phyloP scores from a whole-genome alignment of 92 coral and sea anemone species.

The Chrysogorgia sp. region DNA sequence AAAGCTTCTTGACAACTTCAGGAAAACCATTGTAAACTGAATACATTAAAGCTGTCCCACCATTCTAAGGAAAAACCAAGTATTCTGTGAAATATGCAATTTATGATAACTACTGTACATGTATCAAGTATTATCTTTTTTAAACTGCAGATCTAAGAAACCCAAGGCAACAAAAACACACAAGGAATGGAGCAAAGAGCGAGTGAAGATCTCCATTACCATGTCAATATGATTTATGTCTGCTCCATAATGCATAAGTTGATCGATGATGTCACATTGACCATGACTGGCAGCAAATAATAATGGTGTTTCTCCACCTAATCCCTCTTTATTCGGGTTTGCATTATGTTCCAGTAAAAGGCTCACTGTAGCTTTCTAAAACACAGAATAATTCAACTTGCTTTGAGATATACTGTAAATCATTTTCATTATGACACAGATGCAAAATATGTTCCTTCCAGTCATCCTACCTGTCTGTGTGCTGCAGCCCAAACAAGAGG shows the following conservation, averaged over 20 bases:
- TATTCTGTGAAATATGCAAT: too few species aligned
- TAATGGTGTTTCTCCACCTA: slow-evolving; percentile 88
- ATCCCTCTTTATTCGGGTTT: slow-evolving; percentile 83
- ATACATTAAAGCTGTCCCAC: slow-evolving; percentile 96
- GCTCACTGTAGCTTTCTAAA: slow-evolving; percentile 86
- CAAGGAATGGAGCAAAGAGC: not conserved
- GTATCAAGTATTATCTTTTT: too few species aligned
- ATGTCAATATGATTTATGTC: slow-evolving; percentile 81
- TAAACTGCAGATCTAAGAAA: not conserved
- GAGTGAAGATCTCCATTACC: slow-evolving; percentile 50
- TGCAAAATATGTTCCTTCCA: not conserved
- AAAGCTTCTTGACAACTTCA: slow-evolving; percentile 80
- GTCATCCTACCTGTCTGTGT: slow-evolving; percentile 83
- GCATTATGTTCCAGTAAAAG: slow-evolving; percentile 85
- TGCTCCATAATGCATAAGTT: slow-evolving; percentile 85
- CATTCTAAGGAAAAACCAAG: slow-evolving; percentile 66
- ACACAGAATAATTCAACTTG: not conserved
- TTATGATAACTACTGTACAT: too few species aligned
- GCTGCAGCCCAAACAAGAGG: slow-evolving; percentile 99
- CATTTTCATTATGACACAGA: not conserved
- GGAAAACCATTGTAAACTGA: slow-evolving; percentile 90
- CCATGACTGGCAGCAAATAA: slow-evolving; percentile 98
- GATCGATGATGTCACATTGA: slow-evolving; percentile 87
- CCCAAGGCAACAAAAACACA: not conserved
- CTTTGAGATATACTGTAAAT: not conserved